Conservation (phyloP, 1,140 invertebrate genomes). For the Monomorium pharaonis region DNA sequence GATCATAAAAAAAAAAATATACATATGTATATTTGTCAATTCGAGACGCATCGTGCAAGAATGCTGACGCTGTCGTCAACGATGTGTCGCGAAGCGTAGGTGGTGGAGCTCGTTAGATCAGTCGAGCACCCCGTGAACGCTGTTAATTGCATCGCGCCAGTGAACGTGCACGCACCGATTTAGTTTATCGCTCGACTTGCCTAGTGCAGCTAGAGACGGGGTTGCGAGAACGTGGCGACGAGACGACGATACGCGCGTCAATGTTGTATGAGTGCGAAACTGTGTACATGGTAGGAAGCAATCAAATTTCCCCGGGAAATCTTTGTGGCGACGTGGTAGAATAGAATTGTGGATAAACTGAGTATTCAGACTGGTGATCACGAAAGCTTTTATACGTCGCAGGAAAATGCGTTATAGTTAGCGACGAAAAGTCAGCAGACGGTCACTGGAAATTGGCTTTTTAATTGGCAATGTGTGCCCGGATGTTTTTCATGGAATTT, state of each 20-base stretch:
- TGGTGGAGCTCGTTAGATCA: conserved; percentile 68
- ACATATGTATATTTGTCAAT: conserved; percentile 28
- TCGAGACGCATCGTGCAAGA: not conserved
- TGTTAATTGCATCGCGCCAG: conserved; percentile 68
- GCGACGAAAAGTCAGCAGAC: conserved; percentile 31
- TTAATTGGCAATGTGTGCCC: conserved; percentile 64
- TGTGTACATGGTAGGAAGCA: conserved; percentile 22
- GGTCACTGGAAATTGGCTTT: conserved; percentile 58
- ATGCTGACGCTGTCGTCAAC: conserved; percentile 14
- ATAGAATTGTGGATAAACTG: conserved; percentile 47
- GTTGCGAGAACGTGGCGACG: conserved; percentile 3
- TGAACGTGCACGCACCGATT: conserved; percentile 64
- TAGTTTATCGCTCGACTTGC: conserved; percentile 63
- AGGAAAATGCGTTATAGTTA: conserved; percentile 1
- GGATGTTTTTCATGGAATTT: conserved; percentile 48
- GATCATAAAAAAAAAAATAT: conserved; percentile 21
- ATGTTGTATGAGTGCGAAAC: not conserved
- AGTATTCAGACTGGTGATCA: conserved; percentile 14
- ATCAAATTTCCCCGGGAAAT: conserved; percentile 64
- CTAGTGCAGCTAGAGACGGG: conserved; percentile 4
- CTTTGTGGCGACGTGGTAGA: conserved; percentile 47
- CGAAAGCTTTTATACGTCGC: conserved; percentile 35
- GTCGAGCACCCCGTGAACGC: conserved; percentile 59
- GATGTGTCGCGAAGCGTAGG: conserved; percentile 34
- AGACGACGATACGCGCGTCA: conserved; percentile 9